phyloP scores from a whole-genome alignment of 1,140 invertebrate species.

The Cyphomyrmex costatus region DNA sequence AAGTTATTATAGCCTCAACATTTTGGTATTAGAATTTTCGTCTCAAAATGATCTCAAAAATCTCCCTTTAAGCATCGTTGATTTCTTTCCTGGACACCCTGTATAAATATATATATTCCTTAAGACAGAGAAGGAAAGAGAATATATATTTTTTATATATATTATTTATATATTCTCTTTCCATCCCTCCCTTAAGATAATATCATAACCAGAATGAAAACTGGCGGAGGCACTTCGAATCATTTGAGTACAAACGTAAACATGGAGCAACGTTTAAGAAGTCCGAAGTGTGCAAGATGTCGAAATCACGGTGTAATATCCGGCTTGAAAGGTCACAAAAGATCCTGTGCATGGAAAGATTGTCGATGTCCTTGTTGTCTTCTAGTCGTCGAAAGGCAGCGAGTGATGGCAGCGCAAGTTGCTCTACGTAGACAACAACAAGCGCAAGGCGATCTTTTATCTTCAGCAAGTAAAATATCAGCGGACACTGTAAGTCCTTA shows the following conservation, averaged over 20 bases:
- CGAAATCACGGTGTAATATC: conserved; percentile 96
- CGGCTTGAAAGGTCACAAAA: conserved; percentile 95
- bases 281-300: conserved; percentile 95
- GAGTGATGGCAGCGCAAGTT: conserved; percentile 95
- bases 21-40: too few relatives aligned
- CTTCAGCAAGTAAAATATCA: conserved; percentile 55
- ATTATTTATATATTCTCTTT: too few relatives aligned
- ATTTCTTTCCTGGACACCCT: too few relatives aligned
- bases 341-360: conserved; percentile 92
- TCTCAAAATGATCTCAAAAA: too few relatives aligned
- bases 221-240: conserved; percentile 39
- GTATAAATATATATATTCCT: too few relatives aligned
- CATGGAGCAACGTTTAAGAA: conserved; percentile 87
- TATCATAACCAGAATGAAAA: conserved; percentile 62
- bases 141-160: too few relatives aligned
- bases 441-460: conserved; percentile 84
- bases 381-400: conserved; percentile 94
- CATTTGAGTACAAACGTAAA: conserved; percentile 37
- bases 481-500: conserved; percentile 25
- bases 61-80: too few relatives aligned
- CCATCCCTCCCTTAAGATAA: not conserved
- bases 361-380: conserved; percentile 95
- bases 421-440: conserved; percentile 90
- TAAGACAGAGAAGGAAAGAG: too few relatives aligned
- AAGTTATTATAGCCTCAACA: too few relatives aligned